Base-by-base conservation (phyloP, 2,888 invertebrate species). In the Cheilosia scutellata region DNA sequence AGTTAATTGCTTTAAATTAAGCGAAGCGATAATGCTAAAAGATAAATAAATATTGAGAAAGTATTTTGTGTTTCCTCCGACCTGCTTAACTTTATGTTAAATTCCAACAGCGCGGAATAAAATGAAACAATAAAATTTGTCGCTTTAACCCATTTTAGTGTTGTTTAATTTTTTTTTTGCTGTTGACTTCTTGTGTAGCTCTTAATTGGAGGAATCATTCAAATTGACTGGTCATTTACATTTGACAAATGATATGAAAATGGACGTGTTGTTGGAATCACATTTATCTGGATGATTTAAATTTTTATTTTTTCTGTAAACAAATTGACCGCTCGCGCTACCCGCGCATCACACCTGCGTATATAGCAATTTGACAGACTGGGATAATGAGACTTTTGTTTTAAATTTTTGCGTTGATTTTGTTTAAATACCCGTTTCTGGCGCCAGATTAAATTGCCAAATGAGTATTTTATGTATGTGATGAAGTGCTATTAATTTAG, bases 1-100 rank as follows among this genome's bases (percentile, higher is more conserved):
- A 80, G 84, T 80, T 80, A 80, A 84, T 84, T 84, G 84, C 84
- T 71, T 80, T 80, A 80, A 84, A 84, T 84, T 84, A 84, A 84
- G 62, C 84, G 60, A 65, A 84, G 65, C 75, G 80, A 75, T 65
- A 80, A 80, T 71, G 75, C 84, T 51, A 25, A 71, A 80, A 84
- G 84, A 84, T 84, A 84, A 84, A 84, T 84, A 84, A 80, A 80
- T 79, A 84, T 84, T 80, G 66, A 80, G 60, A 80, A 82, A 79
- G 58, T 65, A 58, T 74, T 75, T 75, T 25, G 7, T 58, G 42
- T 71, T 71, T 60, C 62, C 29, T 62, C 11, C 37, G 37, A 37
- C 33, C 9, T 33, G 33, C 33, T 63, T 7, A 57, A 78, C 16
- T 71, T 44, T 70, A 70, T 63, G 63, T 47, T 49, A 29, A 78